These are phyloP conservation scores for Harpagifer antarcticus DNA, from an alignment of 2,797 vertebrate species.

Conservation along the genomic window DNA sequence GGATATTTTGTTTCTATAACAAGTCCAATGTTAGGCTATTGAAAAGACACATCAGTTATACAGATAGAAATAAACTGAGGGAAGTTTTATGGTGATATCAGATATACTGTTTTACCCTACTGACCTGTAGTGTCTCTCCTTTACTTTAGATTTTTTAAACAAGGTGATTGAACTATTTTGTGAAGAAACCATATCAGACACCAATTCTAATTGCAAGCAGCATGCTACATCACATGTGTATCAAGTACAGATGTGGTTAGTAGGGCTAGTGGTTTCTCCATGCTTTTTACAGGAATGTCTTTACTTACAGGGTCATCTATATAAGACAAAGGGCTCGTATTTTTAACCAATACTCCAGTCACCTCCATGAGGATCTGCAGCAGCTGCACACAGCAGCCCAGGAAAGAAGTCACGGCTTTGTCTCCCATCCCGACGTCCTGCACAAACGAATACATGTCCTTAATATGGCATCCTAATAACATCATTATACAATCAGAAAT, in stretches of 20 bases:
- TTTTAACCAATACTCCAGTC: constrained; percentile 73
- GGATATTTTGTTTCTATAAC: no score
- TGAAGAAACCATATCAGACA: constrained; percentile 4
- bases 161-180: neutral
- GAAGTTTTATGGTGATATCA: no score
- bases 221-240: neutral
- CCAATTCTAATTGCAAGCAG: neutral
- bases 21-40: no score
- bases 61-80: no score
- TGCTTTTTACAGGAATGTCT: constrained; percentile 42
- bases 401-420: constrained; percentile 90
- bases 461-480: neutral
- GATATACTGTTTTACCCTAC: no score
- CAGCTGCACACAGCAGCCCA: constrained; percentile 93
- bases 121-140: no score
- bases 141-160: neutral
- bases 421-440: constrained; percentile 98
- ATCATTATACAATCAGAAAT: neutral
- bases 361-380: constrained; percentile 97
- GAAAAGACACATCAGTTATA: no score
- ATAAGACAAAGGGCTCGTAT: constrained; percentile 77
- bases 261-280: constrained; percentile 46
- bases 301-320: constrained; percentile 72
- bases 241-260: neutral
- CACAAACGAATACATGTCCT: constrained; percentile 11